These are phyloP conservation scores for Urocyon cinereoargenteus DNA, from an alignment of 2,797 vertebrate species.

Conservation along the genomic window DNA sequence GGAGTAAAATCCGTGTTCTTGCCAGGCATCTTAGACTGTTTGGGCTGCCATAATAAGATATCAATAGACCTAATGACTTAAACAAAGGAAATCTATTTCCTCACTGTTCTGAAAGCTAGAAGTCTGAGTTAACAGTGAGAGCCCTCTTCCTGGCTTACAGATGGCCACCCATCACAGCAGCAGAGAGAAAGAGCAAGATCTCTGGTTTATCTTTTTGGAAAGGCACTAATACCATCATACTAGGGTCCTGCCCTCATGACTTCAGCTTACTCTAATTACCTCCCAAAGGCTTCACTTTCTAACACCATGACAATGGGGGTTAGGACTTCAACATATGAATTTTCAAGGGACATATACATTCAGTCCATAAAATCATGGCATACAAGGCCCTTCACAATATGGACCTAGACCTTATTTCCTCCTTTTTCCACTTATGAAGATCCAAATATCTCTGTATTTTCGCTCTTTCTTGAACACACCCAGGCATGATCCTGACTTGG, in stretches of 20 bases:
- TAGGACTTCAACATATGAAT: background rate
- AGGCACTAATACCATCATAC: background rate
- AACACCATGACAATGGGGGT: background rate
- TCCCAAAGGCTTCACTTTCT: background rate
- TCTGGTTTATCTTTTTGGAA: background rate
- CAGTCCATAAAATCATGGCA: background rate
- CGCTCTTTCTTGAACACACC: background rate
- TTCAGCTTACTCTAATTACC: background rate
- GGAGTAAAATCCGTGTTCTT: background rate
- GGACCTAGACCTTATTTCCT: background rate
- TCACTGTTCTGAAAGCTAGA: background rate
- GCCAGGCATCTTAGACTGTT: background rate
- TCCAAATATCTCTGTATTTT: background rate
- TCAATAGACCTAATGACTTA: background rate
- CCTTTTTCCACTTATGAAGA: background rate
- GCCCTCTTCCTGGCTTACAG: background rate
- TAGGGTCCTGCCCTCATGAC: background rate
- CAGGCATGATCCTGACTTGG: background rate
- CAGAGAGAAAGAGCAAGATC: background rate
- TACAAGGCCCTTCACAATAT: background rate
- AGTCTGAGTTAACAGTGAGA: background rate
- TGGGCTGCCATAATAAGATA: background rate
- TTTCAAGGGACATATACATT: background rate
- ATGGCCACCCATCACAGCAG: fast-evolving
- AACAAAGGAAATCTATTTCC: background rate